phyloP scores from a whole-genome alignment of 2,888 invertebrate species.

The Cephus rjabovi region DNA sequence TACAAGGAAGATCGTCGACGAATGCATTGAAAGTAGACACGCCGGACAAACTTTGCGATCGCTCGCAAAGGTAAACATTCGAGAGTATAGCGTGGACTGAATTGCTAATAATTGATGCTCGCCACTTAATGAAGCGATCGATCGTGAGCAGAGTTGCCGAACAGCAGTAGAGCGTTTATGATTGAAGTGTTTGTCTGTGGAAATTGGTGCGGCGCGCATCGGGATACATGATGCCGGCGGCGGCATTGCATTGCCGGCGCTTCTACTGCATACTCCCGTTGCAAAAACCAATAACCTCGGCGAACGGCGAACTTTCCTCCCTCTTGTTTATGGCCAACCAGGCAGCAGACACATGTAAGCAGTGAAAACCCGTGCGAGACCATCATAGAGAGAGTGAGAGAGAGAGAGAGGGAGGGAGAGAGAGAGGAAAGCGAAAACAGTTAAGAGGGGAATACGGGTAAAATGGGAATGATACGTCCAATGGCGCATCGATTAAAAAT shows the following conservation, averaged over 20 bases:
- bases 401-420: neutral
- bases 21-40: too few relatives aligned
- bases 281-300: constrained; percentile 57
- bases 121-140: too few relatives aligned
- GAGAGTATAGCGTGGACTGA: neutral
- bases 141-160: too few relatives aligned
- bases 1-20: too few relatives aligned
- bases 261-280: constrained; percentile 19
- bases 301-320: constrained; percentile 28
- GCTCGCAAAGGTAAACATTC: neutral
- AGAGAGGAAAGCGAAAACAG: neutral
- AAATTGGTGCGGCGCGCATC: constrained; percentile 31
- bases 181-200: constrained; percentile 46
- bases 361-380: too few relatives aligned
- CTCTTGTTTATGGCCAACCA: constrained; percentile 47
- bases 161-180: constrained; percentile 17
- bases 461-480: too few relatives aligned
- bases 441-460: too few relatives aligned
- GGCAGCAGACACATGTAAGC: too few relatives aligned
- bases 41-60: too few relatives aligned
- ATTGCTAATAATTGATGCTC: neutral
- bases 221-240: neutral
- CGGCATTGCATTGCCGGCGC: constrained; percentile 14
- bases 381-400: neutral
- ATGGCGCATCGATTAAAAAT: too few relatives aligned